Conservation (phyloP, 1,140 invertebrate species). For the Neodiprion pinetum region DNA sequence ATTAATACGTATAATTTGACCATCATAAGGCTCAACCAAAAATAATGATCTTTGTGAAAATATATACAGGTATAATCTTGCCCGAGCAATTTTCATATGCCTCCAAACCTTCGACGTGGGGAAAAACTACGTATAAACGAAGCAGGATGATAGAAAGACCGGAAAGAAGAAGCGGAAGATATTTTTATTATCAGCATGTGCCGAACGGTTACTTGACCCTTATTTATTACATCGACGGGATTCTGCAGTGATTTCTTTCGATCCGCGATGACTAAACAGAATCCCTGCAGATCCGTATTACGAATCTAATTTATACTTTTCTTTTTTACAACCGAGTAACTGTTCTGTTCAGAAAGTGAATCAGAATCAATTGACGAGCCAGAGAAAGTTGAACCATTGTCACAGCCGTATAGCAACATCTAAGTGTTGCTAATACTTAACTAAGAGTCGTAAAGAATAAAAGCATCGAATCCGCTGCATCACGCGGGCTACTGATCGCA, state of each 20-base stretch:
- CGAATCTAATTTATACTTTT: background rate
- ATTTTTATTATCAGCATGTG: background rate
- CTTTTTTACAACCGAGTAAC: background rate
- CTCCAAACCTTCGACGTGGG: background rate
- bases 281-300: background rate
- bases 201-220: background rate
- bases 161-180: too few relatives aligned
- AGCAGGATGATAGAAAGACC: background rate
- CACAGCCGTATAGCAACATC: background rate
- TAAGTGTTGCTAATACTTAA: background rate
- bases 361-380: background rate
- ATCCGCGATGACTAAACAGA: background rate
- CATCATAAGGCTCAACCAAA: too few relatives aligned
- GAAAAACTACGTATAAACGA: background rate
- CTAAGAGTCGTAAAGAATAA: too few relatives aligned
- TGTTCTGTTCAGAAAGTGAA: background rate
- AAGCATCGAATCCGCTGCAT: too few relatives aligned
- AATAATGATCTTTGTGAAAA: too few relatives aligned
- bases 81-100: background rate
- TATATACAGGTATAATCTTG: background rate
- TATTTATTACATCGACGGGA: background rate
- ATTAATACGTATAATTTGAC: too few relatives aligned
- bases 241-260: background rate
- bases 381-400: constrained; percentile 2
- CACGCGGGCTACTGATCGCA: too few relatives aligned